Conservation (phyloP, 2,888 invertebrate species). For the Andrena minutula region DNA sequence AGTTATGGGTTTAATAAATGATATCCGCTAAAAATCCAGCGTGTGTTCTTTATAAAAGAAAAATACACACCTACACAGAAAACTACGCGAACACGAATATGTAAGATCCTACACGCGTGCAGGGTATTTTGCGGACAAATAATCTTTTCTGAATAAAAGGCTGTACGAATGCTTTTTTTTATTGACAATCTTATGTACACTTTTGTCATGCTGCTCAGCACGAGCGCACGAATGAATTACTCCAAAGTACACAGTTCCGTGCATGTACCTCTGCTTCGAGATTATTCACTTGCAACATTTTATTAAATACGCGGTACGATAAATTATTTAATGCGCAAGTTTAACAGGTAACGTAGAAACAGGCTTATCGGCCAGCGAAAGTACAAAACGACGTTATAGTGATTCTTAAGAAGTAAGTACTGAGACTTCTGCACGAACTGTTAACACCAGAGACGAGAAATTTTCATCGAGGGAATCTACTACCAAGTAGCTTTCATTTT, state of each 20-base stretch:
- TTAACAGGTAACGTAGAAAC: constrained; percentile 41
- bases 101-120: not conserved
- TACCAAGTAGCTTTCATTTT: not conserved
- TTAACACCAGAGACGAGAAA: not conserved
- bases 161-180: constrained; percentile 68
- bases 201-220: constrained; percentile 63
- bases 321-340: constrained; percentile 30
- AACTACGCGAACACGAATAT: not conserved
- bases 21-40: constrained; percentile 72
- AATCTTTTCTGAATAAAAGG: constrained; percentile 51
- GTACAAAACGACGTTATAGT: constrained; percentile 6
- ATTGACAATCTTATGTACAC: constrained; percentile 76
- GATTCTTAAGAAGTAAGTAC: constrained; percentile 30
- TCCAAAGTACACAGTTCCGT: constrained; percentile 56
- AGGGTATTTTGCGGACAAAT: constrained; percentile 16
- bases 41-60: constrained; percentile 20
- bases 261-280: constrained; percentile 42
- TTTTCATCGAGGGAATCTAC: not conserved
- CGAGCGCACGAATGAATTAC: constrained; percentile 50
- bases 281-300: constrained; percentile 33
- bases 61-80: not conserved
- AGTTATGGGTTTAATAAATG: constrained; percentile 81
- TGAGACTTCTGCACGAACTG: not conserved
- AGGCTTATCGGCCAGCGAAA: not conserved
- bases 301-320: constrained; percentile 52